Evolutionary conservation across 2,113 vertebrate species (phyloP).

Genomic region (Pangasianodon gigas): DNA sequence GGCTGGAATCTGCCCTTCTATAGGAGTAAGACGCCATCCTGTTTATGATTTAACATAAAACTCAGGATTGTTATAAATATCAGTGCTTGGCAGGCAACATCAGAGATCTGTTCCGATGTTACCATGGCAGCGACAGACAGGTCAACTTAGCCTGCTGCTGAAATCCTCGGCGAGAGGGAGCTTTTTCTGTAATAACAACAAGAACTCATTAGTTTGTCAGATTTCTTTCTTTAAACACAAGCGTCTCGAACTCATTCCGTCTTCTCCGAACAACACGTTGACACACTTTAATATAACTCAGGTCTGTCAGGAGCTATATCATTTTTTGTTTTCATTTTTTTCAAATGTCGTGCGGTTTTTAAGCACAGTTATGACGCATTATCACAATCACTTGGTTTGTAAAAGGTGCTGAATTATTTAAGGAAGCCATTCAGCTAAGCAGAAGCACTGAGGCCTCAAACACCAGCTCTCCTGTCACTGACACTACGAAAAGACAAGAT

Average conservation of each 20-base stretch:
- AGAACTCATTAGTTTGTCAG: constrained; percentile 47
- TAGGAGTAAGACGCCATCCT: constrained; percentile 18
- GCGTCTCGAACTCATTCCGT: constrained; percentile 17
- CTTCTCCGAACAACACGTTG: not conserved
- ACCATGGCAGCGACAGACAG: constrained; percentile 56
- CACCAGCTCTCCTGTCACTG: constrained; percentile 9
- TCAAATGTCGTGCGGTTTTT: too few species aligned
- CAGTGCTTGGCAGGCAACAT: constrained; percentile 42
- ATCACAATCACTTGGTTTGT: not conserved
- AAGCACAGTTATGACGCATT: not conserved
- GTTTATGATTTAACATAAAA: constrained; percentile 39
- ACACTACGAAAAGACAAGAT: not conserved
- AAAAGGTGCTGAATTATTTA: constrained; percentile 12
- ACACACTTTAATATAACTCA: not conserved
- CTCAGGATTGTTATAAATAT: constrained; percentile 56
- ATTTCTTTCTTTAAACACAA: constrained; percentile 47
- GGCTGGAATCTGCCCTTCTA: constrained; percentile 2
- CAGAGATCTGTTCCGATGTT: constrained; percentile 47
- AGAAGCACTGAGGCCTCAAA: not conserved
- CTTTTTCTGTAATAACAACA: constrained; percentile 46
- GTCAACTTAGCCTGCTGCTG: constrained; percentile 50
- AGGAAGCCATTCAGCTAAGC: not conserved
- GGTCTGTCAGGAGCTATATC: not conserved
- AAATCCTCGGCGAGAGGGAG: constrained; percentile 45
- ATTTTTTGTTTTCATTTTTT: not conserved